Evolutionary conservation across 2,113 vertebrate species (phyloP).

Genomic region (Quiscalus mexicanus): DNA sequence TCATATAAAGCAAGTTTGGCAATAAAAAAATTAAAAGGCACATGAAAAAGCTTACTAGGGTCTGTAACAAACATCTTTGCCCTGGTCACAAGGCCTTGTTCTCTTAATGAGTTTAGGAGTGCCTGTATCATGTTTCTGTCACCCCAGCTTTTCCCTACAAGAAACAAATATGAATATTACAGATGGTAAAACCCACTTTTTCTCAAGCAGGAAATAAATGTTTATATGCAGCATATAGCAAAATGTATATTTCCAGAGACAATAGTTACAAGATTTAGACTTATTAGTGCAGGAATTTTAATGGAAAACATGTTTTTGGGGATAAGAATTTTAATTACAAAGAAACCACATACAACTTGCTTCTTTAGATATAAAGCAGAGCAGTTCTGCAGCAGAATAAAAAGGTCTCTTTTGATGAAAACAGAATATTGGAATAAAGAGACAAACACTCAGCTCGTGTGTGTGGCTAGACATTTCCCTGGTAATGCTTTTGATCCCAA

Average conservation of each 20-base stretch:
- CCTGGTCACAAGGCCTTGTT: not conserved
- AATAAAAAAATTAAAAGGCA: not conserved
- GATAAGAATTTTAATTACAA: conserved; percentile 42
- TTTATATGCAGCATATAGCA: conserved; percentile 20
- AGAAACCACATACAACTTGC: not conserved
- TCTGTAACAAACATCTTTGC: not conserved
- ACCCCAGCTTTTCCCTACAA: not conserved
- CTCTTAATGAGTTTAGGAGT: not conserved
- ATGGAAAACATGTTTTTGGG: conserved; percentile 42
- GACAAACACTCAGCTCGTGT: not conserved
- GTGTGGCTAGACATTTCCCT: not conserved
- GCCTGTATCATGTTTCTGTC: conserved; percentile 38
- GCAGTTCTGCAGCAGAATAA: not conserved
- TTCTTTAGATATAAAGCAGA: conserved; percentile 43
- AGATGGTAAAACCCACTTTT: conserved; percentile 17
- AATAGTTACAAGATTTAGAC: conserved; percentile 4
- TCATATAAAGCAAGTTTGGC: not conserved
- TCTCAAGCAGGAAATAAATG: conserved; percentile 29
- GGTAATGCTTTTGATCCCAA: not conserved
- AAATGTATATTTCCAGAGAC: conserved; percentile 35
- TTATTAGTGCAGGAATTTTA: conserved; percentile 16
- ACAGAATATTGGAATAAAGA: not conserved
- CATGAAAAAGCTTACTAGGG: not conserved
- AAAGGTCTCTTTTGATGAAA: not conserved
- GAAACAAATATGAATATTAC: conserved; percentile 31